Evolutionary conservation across 2,888 invertebrate genomes (phyloP), one percentile per base, ranked within the genome.

Genomic region (Hemicrepidius hirtus): DNA sequence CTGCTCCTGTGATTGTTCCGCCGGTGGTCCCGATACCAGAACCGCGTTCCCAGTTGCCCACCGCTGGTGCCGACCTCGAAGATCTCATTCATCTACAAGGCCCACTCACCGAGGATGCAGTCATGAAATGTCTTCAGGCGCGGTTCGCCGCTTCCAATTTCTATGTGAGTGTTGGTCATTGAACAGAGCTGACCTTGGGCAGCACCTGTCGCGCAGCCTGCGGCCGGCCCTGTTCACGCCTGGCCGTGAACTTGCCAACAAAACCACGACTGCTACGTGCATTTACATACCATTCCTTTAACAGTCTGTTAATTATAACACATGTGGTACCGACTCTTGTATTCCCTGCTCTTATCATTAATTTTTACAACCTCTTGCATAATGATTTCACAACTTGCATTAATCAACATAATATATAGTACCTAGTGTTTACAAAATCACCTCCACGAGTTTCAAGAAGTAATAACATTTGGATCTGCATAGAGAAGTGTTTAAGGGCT

Each of bases 51-150:
- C 71, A 73, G 28, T 69, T 76, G 46, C 64, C 76, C 35, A 64
- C 77, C 64, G 83, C 78, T 75, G 85, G 85, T 69, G 84, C 84
- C 46, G 86, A 94, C 86, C 91, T 95, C 84, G 94, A 96, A 83
- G 97, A 97, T 88, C 91, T 97, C 81, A 97, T 97, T 85, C 97
- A 97, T 88, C 89, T 97, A 82, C 92, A 95, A 55, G 97, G 96
- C 37, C 97, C 97, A 64, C 91, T 97, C 81, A 97, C 97, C 37
- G 97, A 98, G 87, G 97, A 97, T 86, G 96, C 97, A 71, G 94
- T 97, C 59, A 94, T 97, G 87, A 93, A 95, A 85, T 95, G 96
- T 82, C 91, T 98, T 77, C 96, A 97, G 85, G 93, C 96, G 9
- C 90, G 97, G 83, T 97, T 97, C 88, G 92, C 92, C 83, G 93